Base-by-base conservation (phyloP, 2,888 invertebrate genomes). In the Pristionchus maxplancki region DNA sequence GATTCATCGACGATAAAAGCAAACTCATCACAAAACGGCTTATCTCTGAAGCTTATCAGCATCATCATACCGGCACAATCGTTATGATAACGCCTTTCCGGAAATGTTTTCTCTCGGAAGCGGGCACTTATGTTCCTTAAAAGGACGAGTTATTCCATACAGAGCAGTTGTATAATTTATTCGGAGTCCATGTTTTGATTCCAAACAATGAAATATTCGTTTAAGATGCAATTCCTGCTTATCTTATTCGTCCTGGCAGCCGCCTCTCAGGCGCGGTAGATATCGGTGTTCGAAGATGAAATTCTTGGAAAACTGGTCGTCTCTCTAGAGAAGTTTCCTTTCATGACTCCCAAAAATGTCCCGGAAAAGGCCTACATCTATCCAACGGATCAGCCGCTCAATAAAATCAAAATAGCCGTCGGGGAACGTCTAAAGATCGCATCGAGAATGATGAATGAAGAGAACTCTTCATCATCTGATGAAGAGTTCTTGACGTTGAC, bases 271-370 rank as follows among this genome's bases (percentile, higher is more conserved):
- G 88, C 78, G 24, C 78, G 78, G 6, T 28, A 50, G n/a, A 88
- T 88, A 17, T 83, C 88, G 2, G 88, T 83, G 44, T 88, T 88
- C 67, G 44, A 88, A 34, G 88, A 88, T 64, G 82, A 62, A n/a
- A 67, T 88, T 8, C 88, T 88, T 67, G 88, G 88, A 13, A 62
- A 50, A 2, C 88, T 88, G 44, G 67, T 88, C 34, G 83, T 88
- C 28, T 88, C 88, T 4, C 62, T 83, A 83, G 64, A 83, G 31
- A 88, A 44, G 34, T 88, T 88, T 37, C 88, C 88, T 28, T 88
- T 88, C 31, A 83, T 88, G 20, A 88, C 88, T 9, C 81, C 64
- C n/a, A 58, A 62, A 34, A 64, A 83, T n/a, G 58, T 34, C 34
- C 83, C 67, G 20, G 88, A 88, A 15, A 64, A 62, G 24, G 88